These are phyloP conservation scores for Heliconius aoede DNA, from an alignment of 2,888 invertebrate genomes.

Conservation along the genomic window DNA sequence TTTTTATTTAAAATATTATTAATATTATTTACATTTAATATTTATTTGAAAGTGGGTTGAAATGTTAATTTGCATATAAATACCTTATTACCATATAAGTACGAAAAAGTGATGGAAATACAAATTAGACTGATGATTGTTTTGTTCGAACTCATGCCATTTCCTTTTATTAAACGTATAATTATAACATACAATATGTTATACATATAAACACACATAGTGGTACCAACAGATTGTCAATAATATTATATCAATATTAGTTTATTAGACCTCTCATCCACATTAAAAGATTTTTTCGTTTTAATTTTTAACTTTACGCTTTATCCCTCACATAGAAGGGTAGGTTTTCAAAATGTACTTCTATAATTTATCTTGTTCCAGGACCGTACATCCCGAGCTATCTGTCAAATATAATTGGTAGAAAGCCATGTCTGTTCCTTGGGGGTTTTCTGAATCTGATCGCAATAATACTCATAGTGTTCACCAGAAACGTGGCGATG, in stretches of 20 bases:
- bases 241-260: background rate
- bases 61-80: conserved; percentile 7
- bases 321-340: too few relatives aligned
- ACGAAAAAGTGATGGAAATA: background rate
- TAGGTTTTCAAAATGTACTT: too few relatives aligned
- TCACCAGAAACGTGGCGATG: conserved; percentile 50
- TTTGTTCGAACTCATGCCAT: background rate
- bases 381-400: conserved; percentile 58
- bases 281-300: too few relatives aligned
- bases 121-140: background rate
- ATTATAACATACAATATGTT: background rate
- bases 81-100: background rate
- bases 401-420: conserved; percentile 55
- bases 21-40: too few relatives aligned
- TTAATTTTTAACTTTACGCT: too few relatives aligned
- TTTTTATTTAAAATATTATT: too few relatives aligned
- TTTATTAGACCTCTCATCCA: background rate
- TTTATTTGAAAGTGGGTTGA: background rate
- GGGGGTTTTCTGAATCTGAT: conserved; percentile 53
- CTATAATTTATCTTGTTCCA: conserved; percentile 43
- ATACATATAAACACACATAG: background rate
- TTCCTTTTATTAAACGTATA: background rate
- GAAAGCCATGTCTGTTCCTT: conserved; percentile 57
- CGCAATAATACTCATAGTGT: conserved; percentile 52
- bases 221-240: background rate